phyloP scores from a whole-genome alignment of 2,888 invertebrate species.

The Desoria tigrina region DNA sequence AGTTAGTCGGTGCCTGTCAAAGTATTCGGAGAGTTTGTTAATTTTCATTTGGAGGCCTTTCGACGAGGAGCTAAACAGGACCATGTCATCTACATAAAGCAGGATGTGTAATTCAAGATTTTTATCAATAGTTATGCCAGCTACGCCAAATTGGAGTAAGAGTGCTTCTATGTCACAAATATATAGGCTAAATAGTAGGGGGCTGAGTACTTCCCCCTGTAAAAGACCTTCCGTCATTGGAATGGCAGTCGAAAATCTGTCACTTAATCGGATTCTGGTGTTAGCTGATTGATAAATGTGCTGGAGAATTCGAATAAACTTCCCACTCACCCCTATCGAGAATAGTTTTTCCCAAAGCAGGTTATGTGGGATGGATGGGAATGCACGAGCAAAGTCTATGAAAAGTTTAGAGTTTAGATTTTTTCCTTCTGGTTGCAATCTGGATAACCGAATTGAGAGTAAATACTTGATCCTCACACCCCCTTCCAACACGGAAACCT shows the following conservation, averaged over 20 bases:
- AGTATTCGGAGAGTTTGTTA: too few species aligned
- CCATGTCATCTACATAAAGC: too few species aligned
- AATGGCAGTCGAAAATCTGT: neutral
- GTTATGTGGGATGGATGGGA: too few species aligned
- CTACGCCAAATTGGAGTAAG: neutral
- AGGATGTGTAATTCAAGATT: too few species aligned
- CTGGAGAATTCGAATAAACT: slow-evolving; percentile 18
- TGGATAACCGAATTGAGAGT: slow-evolving; percentile 23
- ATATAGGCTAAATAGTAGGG: too few species aligned
- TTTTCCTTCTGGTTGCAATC: neutral
- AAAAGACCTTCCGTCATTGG: neutral
- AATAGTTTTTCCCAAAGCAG: too few species aligned
- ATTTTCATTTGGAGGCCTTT: too few species aligned
- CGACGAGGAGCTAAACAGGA: too few species aligned
- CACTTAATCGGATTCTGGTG: neutral
- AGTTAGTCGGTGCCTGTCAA: too few species aligned
- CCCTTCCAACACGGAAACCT: neutral
- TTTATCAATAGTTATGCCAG: too few species aligned
- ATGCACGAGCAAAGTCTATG: too few species aligned
- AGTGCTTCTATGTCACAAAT: neutral
- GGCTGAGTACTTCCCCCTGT: too few species aligned
- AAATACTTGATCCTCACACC: neutral
- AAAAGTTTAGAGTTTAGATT: slow-evolving; percentile 25
- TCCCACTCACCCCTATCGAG: slow-evolving; percentile 19
- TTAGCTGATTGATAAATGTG: slow-evolving; percentile 13